A percentile compares a stretch with the other conserved stretches of the same genome.
phyloP scores from a whole-genome alignment of 2,888 invertebrate genomes.

The Hedya salicella region DNA sequence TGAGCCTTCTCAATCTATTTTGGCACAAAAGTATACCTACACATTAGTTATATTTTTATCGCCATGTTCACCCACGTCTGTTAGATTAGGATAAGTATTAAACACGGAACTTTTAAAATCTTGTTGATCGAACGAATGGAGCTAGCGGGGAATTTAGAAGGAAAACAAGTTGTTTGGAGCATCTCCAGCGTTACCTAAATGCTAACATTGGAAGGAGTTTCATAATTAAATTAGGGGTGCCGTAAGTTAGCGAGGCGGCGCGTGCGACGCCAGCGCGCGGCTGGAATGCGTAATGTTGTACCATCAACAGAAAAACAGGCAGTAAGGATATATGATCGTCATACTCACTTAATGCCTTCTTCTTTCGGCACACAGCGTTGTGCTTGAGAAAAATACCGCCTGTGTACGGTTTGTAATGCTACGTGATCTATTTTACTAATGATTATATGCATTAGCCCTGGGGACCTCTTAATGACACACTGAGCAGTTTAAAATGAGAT shows the following conservation, averaged over 20 bases:
- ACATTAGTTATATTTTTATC: not conserved
- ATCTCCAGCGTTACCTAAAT: constrained; percentile 38
- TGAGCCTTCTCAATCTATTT: not conserved
- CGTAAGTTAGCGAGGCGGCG: constrained; percentile 62
- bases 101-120: constrained; percentile 19
- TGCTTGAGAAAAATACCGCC: constrained; percentile 47
- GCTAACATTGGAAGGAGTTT: constrained; percentile 53
- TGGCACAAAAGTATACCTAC: no score
- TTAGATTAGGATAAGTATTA: not conserved
- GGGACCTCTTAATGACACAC: constrained; percentile 31
- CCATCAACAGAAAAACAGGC: constrained; percentile 26
- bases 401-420: constrained; percentile 48
- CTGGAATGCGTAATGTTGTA: constrained; percentile 68
- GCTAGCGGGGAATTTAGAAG: constrained; percentile 13
- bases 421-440: constrained; percentile 51
- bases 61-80: not conserved
- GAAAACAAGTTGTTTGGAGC: constrained; percentile 40
- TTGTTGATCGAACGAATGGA: constrained; percentile 12
- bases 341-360: constrained; percentile 19
- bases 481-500: constrained; percentile 30
- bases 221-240: constrained; percentile 66
- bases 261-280: constrained; percentile 59
- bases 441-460: constrained; percentile 40
- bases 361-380: not conserved
- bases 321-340: not conserved